phyloP scores from a whole-genome alignment of 2,797 vertebrate species.

The Rhabdophis nuchalis region DNA sequence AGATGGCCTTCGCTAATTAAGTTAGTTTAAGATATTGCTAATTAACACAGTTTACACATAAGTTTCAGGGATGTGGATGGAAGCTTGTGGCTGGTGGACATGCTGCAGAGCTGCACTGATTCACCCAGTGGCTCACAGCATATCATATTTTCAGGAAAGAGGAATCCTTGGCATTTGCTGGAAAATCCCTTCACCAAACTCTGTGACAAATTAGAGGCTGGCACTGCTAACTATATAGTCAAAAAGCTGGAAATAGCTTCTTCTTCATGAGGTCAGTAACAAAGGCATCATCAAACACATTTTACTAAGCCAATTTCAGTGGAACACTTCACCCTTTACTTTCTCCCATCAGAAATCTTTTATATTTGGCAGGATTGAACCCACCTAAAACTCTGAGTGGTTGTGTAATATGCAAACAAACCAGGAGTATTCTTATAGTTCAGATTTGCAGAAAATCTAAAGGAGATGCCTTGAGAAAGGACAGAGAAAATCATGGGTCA shows the following conservation, averaged over 20 bases:
- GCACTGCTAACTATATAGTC: not conserved
- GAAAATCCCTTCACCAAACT: not conserved
- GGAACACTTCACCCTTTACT: not conserved
- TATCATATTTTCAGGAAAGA: not conserved
- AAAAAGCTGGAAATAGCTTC: not conserved
- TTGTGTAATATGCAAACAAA: not conserved
- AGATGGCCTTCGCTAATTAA: not conserved
- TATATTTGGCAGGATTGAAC: not conserved
- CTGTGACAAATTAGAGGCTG: not conserved
- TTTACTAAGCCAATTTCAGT: not conserved
- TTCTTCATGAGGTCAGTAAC: not conserved
- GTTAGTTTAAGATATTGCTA: not conserved
- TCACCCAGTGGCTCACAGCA: not conserved
- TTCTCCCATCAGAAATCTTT: not conserved
- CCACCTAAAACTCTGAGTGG: not conserved
- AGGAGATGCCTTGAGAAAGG: not conserved
- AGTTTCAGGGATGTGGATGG: not conserved
- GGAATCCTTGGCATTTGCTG: not conserved
- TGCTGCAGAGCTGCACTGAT: not conserved
- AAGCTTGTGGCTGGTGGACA: not conserved
- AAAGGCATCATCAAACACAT: not conserved
- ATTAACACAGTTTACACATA: conserved; percentile 7
- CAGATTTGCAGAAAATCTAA: not conserved
- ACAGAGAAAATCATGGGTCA: not conserved
- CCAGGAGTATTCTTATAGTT: not conserved